Evolutionary conservation across 1,140 invertebrate species (phyloP).

Genomic region (Heliconius congener): DNA sequence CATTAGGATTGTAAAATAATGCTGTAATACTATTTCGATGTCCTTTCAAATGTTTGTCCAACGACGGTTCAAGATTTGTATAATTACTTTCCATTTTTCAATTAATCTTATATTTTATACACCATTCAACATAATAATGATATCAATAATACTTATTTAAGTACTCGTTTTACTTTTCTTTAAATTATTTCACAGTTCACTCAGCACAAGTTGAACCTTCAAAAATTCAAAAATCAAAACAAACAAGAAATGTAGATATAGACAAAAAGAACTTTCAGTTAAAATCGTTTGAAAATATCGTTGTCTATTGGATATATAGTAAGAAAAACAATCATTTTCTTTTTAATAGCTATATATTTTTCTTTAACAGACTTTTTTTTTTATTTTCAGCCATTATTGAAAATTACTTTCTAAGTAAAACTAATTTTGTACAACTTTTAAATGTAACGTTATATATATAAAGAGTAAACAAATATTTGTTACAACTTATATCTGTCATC

Average conservation of each 20-base stretch:
- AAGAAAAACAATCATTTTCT: not conserved
- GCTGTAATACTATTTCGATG: slow-evolving; percentile 88
- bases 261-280: slow-evolving; percentile 9
- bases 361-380: not conserved
- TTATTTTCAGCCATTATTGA: not conserved
- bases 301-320: not conserved
- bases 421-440: not conserved
- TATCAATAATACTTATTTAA: not conserved
- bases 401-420: not conserved
- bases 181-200: not conserved
- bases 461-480: not conserved
- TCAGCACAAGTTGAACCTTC: not conserved
- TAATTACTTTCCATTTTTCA: slow-evolving; percentile 48
- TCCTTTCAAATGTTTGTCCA: slow-evolving; percentile 90
- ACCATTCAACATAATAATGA: not conserved
- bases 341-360: not conserved
- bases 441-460: not conserved
- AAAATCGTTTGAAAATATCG: not conserved
- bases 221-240: not conserved
- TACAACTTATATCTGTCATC: not conserved
- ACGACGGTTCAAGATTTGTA: slow-evolving; percentile 81
- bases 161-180: not conserved
- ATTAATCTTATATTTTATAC: not conserved
- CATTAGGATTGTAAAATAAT: slow-evolving; percentile 89
- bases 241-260: not conserved